Evolutionary conservation across 2,888 invertebrate genomes (phyloP), one percentile per base, ranked within the genome.

Genomic region (Pollenia angustigena): DNA sequence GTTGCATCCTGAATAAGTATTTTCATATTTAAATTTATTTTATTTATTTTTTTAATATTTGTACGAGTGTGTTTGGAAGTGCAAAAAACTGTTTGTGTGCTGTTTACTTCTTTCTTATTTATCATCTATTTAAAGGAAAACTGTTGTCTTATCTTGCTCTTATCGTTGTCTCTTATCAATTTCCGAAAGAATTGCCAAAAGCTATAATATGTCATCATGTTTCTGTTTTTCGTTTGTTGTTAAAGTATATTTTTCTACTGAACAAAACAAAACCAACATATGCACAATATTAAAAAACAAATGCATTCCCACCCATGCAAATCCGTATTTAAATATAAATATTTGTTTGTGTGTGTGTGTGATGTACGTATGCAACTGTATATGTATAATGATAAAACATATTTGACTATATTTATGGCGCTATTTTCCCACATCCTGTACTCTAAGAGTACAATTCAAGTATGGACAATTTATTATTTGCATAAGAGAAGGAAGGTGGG

Each of bases 131-230:
- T 75, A 8, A 46, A 52, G 44, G 16, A 60, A 81, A 48, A 23
- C 40, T 72, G 78, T 60, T 66, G 79, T 79, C 78, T 72, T 83
- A 76, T 75, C 74, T 54, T 64, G 42, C 66, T 64, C 32, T 68
- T 75, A 68, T 68, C 18, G 46, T 18, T 72, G 12, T 74, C n/a
- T 79, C 68, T 79, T 74, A 79, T 79, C 66, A 81, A 78, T 62
- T 81, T 81, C 60, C 56, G 8, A 78, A 84, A 72, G 68, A 78
- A 84, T 62, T 81, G 87, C 84, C 84, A 84, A 87, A 87, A 78
- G 78, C 81, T 62, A 78, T 81, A 81, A 84, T 72, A 84, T 71
- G 87, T 81, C 83, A 81, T 68, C 87, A 84, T 62, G 81, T 50
- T 74, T 68, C 10, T 66, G 60, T 12, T 56, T 44, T 32, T 23